Percentiles rank a stretch among this genome's conserved stretches.
Evolutionary conservation across 2,888 invertebrate genomes (phyloP).

Genomic region (Apamea monoglypha): DNA sequence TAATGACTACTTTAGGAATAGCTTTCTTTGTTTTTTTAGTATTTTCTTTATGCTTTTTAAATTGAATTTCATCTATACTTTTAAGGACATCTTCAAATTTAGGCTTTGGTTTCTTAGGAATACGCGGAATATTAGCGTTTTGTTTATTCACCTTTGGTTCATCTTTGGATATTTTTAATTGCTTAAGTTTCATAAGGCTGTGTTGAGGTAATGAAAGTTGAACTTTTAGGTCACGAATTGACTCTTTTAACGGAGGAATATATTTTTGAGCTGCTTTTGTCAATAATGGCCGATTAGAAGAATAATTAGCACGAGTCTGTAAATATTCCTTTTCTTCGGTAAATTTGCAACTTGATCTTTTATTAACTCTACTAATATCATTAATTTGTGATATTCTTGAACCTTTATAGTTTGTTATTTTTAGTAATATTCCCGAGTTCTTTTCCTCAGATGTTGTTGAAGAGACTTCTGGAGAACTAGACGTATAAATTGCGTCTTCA

Average conservation of each 20-base stretch:
- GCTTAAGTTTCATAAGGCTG: slow-evolving; percentile 84
- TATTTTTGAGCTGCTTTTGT: slow-evolving; percentile 89
- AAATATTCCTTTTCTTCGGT: slow-evolving; percentile 81
- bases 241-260: slow-evolving; percentile 86
- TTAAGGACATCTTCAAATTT: slow-evolving; percentile 89
- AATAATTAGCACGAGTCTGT: slow-evolving; percentile 71
- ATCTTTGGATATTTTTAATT: slow-evolving; percentile 83
- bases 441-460: slow-evolving; percentile 88
- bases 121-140: slow-evolving; percentile 69
- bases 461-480: slow-evolving; percentile 87
- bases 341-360: slow-evolving; percentile 79
- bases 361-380: slow-evolving; percentile 70
- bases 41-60: slow-evolving; percentile 84
- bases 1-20: slow-evolving; percentile 88
- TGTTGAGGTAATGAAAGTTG: slow-evolving; percentile 86
- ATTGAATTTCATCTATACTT: slow-evolving; percentile 88
- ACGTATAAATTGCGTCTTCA: slow-evolving; percentile 70
- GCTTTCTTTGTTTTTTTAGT: slow-evolving; percentile 80
- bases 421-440: slow-evolving; percentile 81
- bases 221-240: slow-evolving; percentile 84
- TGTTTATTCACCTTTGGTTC: slow-evolving; percentile 78
- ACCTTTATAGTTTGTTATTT: slow-evolving; percentile 85
- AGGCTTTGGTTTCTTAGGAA: slow-evolving; percentile 84
- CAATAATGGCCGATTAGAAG: slow-evolving; percentile 79
- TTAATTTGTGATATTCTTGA: slow-evolving; percentile 83